Evolutionary conservation across 2,888 invertebrate species (phyloP).

Genomic region (Metellina segmentata): DNA sequence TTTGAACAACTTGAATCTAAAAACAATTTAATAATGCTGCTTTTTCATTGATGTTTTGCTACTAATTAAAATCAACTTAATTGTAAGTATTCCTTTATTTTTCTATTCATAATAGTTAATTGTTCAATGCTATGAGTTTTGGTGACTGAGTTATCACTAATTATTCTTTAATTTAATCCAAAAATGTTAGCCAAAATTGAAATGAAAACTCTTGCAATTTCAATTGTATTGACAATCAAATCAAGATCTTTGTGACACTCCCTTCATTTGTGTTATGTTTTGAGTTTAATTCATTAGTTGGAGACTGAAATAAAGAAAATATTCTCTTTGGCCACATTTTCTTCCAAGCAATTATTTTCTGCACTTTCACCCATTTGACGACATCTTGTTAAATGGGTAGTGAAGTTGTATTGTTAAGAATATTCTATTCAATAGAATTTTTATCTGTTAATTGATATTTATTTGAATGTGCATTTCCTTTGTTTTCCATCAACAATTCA

Average conservation of each 20-base stretch:
- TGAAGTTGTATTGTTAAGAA: no score
- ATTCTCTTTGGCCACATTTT: constrained; percentile 13
- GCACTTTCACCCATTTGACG: background rate
- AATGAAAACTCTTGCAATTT: constrained; percentile 3
- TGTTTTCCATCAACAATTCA: no score
- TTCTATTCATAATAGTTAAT: background rate
- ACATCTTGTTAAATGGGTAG: no score
- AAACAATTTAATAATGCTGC: no score
- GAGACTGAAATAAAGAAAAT: constrained; percentile 48
- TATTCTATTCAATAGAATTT: no score
- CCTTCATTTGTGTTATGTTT: constrained; percentile 31
- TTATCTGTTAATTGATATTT: no score
- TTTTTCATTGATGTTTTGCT: no score
- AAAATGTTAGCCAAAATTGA: background rate
- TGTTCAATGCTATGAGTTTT: constrained; percentile 63
- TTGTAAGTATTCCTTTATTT: background rate
- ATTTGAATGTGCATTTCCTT: no score
- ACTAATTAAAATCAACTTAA: background rate
- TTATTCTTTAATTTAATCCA: constrained; percentile 21
- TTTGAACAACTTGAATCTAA: background rate
- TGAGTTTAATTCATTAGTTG: constrained; percentile 12
- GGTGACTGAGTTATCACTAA: background rate
- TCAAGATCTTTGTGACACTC: constrained; percentile 25
- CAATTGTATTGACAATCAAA: constrained; percentile 44
- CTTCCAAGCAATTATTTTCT: background rate